Conservation (phyloP, 2,113 vertebrate species). For the Platysteira castanea region DNA sequence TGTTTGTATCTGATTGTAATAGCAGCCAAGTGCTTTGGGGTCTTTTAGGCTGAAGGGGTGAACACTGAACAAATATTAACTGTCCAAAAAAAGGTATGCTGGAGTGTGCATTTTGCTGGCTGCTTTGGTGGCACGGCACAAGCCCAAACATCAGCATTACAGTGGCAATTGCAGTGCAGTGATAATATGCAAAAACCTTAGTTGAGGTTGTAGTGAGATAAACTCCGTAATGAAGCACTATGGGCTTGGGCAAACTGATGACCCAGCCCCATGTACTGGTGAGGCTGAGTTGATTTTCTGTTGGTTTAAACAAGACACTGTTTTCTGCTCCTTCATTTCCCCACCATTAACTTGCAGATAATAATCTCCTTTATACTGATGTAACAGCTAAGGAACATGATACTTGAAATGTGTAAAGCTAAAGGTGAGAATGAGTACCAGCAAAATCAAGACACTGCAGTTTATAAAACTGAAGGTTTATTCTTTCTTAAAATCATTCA, state of each 20-base stretch:
- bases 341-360: too few relatives aligned
- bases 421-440: not conserved
- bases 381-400: not conserved
- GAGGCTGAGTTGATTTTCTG: not conserved
- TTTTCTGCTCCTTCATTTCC: not conserved
- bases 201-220: not conserved
- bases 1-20: rapidly evolving
- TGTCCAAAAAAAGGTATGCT: rapidly evolving
- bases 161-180: not conserved
- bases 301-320: not conserved
- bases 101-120: not conserved
- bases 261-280: not conserved
- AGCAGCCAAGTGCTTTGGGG: not conserved
- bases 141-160: not conserved
- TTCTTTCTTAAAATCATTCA: not conserved
- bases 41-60: not conserved
- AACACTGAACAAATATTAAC: not conserved
- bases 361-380: not conserved
- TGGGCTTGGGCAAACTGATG: not conserved
- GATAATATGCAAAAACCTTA: not conserved
- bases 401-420: not conserved
- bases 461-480: not conserved
- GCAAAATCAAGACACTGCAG: not conserved
- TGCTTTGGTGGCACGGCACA: not conserved
- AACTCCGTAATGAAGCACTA: not conserved